phyloP scores from a whole-genome alignment of 2,797 vertebrate species.

The Heterohyrax brucei region DNA sequence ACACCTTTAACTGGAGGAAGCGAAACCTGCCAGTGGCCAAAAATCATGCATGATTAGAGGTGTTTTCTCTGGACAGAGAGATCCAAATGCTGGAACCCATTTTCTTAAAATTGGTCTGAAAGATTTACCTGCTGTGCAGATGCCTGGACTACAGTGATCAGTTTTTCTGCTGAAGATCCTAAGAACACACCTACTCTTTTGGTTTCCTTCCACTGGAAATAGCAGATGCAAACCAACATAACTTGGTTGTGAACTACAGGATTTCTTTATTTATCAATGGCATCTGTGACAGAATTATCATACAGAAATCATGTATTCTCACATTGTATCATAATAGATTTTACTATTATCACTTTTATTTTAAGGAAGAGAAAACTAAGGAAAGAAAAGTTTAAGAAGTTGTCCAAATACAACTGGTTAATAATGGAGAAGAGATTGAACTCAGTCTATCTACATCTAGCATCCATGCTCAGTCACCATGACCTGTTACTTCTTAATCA shows the following conservation, averaged over 20 bases:
- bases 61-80: not conserved
- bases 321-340: too few relatives aligned
- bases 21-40: not conserved
- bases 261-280: not conserved
- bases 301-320: not conserved
- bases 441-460: too few relatives aligned
- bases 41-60: not conserved
- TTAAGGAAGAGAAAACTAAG: not conserved
- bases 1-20: not conserved
- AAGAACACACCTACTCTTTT: not conserved
- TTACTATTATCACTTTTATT: not conserved
- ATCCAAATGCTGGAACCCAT: not conserved
- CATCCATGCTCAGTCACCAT: too few relatives aligned
- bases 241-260: not conserved
- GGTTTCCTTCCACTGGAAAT: not conserved
- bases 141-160: too few relatives aligned
- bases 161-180: not conserved
- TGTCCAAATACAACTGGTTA: too few relatives aligned
- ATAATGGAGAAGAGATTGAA: too few relatives aligned
- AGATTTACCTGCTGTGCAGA: not conserved
- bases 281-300: not conserved
- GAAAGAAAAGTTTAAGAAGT: too few relatives aligned
- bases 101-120: not conserved
- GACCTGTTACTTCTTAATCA: too few relatives aligned
- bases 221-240: not conserved